Conservation (phyloP, 1,140 invertebrate genomes). For the Ostrea edulis region DNA sequence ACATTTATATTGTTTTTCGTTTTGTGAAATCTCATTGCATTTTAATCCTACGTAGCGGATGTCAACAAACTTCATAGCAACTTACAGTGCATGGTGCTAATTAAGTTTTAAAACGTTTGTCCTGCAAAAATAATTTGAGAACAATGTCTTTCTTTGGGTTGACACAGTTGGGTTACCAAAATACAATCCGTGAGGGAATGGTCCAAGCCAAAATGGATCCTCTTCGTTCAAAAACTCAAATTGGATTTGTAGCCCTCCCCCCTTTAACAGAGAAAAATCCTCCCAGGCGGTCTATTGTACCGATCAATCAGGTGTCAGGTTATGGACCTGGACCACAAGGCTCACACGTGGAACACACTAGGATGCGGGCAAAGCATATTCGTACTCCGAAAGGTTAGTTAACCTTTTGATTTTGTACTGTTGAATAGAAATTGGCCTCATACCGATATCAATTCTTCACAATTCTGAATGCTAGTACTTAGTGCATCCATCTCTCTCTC, state of each 20-base stretch:
- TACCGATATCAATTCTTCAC: too few species aligned
- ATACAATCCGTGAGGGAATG: slow-evolving; percentile 73
- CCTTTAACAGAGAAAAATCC: slow-evolving; percentile 69
- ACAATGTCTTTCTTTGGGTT: slow-evolving; percentile 78
- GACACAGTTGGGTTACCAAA: slow-evolving; percentile 76
- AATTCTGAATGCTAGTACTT: too few species aligned
- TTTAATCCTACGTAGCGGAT: slow-evolving; percentile 35
- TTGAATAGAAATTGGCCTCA: too few species aligned
- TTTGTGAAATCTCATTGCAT: slow-evolving; percentile 20
- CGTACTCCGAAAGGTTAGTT: slow-evolving; percentile 71
- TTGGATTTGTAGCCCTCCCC: slow-evolving; percentile 72
- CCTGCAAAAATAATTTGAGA: background rate
- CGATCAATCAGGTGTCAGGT: slow-evolving; percentile 71
- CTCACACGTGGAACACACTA: slow-evolving; percentile 73
- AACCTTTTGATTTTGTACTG: background rate
- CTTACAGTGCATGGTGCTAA: slow-evolving; percentile 25
- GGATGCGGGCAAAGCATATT: slow-evolving; percentile 75
- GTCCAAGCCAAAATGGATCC: slow-evolving; percentile 67
- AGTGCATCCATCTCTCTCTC: too few species aligned
- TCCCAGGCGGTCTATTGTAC: slow-evolving; percentile 68
- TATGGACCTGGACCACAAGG: slow-evolving; percentile 75
- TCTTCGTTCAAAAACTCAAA: slow-evolving; percentile 67
- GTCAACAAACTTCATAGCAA: slow-evolving; percentile 60
- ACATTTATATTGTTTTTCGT: background rate
- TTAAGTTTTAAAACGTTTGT: background rate